These are phyloP conservation scores for Meandrina meandrites DNA, from an alignment of 92 coral and sea anemone genomes.

Conservation along the genomic window DNA sequence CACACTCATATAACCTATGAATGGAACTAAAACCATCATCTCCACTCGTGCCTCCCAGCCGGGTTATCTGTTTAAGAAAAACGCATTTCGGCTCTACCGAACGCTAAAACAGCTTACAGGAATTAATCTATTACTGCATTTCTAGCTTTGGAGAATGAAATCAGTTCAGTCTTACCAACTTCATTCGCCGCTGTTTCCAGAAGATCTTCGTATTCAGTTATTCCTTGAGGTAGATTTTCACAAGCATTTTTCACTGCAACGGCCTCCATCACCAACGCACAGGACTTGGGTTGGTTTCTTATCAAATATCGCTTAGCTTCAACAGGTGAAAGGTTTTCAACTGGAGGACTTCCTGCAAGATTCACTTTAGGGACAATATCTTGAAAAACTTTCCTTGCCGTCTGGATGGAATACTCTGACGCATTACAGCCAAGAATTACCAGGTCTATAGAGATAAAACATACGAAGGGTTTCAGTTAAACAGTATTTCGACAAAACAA, in stretches of 20 bases:
- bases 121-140: too few relatives aligned
- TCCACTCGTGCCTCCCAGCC: too few relatives aligned
- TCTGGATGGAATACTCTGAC: neutral
- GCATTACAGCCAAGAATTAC: conserved; percentile 13
- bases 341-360: neutral
- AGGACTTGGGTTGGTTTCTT: neutral
- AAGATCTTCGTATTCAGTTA: neutral
- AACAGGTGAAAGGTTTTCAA: neutral
- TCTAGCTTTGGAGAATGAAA: too few relatives aligned
- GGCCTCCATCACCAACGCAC: conserved; percentile 25
- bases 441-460: neutral
- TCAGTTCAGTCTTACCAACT: conserved; percentile 14
- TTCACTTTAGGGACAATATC: neutral
- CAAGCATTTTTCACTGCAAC: neutral
- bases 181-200: neutral
- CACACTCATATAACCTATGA: too few relatives aligned
- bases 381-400: neutral
- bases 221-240: neutral
- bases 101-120: too few relatives aligned
- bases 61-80: too few relatives aligned
- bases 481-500: too few relatives aligned
- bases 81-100: too few relatives aligned
- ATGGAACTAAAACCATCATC: too few relatives aligned
- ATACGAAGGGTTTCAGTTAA: too few relatives aligned
- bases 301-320: neutral